Evolutionary conservation across 2,888 invertebrate species (phyloP).

Genomic region (Chorisops tibialis): DNA sequence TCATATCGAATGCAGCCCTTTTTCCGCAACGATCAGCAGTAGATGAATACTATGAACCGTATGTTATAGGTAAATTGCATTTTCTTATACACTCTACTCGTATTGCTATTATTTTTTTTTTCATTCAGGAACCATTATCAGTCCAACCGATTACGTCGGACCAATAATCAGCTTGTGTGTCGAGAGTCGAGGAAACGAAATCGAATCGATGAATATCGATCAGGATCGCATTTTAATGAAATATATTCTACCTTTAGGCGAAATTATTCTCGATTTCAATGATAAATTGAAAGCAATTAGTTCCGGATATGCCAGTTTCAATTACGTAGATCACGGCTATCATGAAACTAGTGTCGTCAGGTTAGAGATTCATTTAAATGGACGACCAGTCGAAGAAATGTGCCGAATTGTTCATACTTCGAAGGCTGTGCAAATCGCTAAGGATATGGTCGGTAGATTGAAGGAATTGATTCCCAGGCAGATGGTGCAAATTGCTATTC

Average conservation of each 20-base stretch:
- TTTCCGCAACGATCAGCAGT: conserved; percentile 68
- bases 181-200: conserved; percentile 65
- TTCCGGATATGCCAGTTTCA: conserved; percentile 94
- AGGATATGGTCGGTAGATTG: conserved; percentile 68
- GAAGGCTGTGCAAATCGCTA: conserved; percentile 63
- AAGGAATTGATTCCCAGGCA: conserved; percentile 86
- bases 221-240: conserved; percentile 76
- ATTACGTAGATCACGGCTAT: conserved; percentile 87
- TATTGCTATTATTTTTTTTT: background rate
- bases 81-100: background rate
- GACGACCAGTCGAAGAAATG: conserved; percentile 76
- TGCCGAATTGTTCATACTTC: conserved; percentile 74
- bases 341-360: conserved; percentile 73
- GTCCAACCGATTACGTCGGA: conserved; percentile 73
- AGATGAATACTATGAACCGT: conserved; percentile 78
- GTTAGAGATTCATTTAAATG: conserved; percentile 72
- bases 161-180: conserved; percentile 68
- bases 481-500: conserved; percentile 82
- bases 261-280: conserved; percentile 93
- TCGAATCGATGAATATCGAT: conserved; percentile 74
- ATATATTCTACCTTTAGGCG: conserved; percentile 82
- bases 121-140: conserved; percentile 74
- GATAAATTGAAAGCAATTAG: conserved; percentile 84
- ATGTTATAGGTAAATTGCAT: conserved; percentile 64
- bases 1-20: conserved; percentile 71